phyloP scores from a whole-genome alignment of 1,140 invertebrate species.

The Drosophila asahinai region DNA sequence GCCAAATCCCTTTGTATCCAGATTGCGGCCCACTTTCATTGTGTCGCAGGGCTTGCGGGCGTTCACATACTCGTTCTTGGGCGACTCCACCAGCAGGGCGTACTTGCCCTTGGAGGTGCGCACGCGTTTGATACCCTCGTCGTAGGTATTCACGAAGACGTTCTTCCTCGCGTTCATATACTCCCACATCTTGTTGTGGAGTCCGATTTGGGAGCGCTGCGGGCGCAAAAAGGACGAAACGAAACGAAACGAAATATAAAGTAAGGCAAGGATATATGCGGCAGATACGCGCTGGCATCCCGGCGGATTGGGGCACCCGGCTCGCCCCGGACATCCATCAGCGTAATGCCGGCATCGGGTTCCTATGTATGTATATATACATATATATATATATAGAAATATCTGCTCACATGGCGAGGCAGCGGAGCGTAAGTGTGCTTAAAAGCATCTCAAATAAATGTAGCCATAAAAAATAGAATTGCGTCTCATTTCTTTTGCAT shows the following conservation, averaged over 20 bases:
- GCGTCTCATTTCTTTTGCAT: constrained; percentile 57
- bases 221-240: constrained; percentile 50
- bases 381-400: constrained; percentile 14
- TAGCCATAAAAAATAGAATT: constrained; percentile 62
- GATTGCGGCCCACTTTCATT: constrained; percentile 96
- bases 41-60: constrained; percentile 97
- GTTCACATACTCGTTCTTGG: constrained; percentile 97
- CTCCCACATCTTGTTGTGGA: constrained; percentile 98
- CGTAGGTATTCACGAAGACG: constrained; percentile 93
- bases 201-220: constrained; percentile 94
- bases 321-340: constrained; percentile 27
- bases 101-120: constrained; percentile 95
- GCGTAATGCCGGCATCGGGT: constrained; percentile 6
- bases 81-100: constrained; percentile 97
- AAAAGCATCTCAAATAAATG: constrained; percentile 66
- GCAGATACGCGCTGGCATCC: constrained; percentile 30
- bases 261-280: constrained; percentile 7
- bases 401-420: constrained; percentile 21
- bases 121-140: constrained; percentile 93
- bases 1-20: constrained; percentile 97
- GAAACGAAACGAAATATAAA: constrained; percentile 6
- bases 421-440: constrained; percentile 58
- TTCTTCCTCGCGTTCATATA: constrained; percentile 95
- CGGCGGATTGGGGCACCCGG: constrained; percentile 13
- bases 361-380: constrained; percentile 13